Base-by-base conservation (phyloP, 2,797 vertebrate species). In the Eulemur coronatus region DNA sequence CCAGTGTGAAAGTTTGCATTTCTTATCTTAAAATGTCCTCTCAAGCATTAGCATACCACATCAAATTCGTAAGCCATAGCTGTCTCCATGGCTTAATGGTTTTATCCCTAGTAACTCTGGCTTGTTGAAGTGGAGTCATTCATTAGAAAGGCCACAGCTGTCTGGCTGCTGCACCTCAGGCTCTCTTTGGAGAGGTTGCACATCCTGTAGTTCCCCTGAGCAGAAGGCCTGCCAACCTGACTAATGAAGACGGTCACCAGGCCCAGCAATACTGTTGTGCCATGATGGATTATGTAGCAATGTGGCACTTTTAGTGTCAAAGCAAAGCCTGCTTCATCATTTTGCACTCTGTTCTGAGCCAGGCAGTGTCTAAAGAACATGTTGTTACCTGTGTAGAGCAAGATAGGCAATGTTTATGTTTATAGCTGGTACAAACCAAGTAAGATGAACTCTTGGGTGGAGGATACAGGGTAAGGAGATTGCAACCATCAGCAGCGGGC, bases 161-260 rank as follows among this genome's bases (percentile, higher is more conserved):
- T 28, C 67, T 96, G 30, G 48, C 67, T 86, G 61, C 97, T 96
- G 89, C 59, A 50, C 12, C 9, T 96, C 52, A 78, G 38, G n/a
- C 91, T 97, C n/a, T 95, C 79, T 97, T 97, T 97, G 86, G 81
- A 96, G 92, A 80, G 96, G 59, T 91, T 96, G 81, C 35, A 72
- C 38, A 94, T 91, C 81, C 95, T 79, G n/a, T 28, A 82, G 63
- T 88, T 97, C 61, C 30, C 46, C 33, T 82, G 70, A 88, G 76
- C 72, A 57, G 96, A 89, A 96, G 38, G 0, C 0, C 92, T 59
- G 88, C 91, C 95, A 79, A 85, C 46, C 95, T 96, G 92, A 97
- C 96, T 97, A 97, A 97, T 96, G 88, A 97, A 94, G 33, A 78
- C 96, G 82, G 76, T 97, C 95, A 95, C 41, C 26, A 38, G 59